phyloP scores from a whole-genome alignment of 2,888 invertebrate genomes.

The Hirtodrosophila alboralis region DNA sequence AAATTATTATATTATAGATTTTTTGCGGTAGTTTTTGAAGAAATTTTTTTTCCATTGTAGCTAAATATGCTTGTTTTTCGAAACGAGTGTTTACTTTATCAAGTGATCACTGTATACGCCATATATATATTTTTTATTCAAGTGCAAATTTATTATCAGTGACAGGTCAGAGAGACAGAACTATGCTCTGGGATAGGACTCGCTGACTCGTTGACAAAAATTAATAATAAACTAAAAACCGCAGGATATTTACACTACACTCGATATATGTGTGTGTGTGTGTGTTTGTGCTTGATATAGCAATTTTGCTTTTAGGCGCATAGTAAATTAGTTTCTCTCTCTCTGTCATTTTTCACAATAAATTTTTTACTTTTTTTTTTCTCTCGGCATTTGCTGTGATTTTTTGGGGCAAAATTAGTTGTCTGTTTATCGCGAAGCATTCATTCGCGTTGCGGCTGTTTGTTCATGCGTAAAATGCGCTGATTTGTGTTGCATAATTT shows the following conservation, averaged over 20 bases:
- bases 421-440: slow-evolving; percentile 60
- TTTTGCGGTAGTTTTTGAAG: no score
- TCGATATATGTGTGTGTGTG: slow-evolving; percentile 37
- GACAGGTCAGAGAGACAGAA: slow-evolving; percentile 63
- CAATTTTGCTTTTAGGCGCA: slow-evolving; percentile 42
- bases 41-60: no score
- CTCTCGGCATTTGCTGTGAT: slow-evolving; percentile 15
- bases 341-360: slow-evolving; percentile 16
- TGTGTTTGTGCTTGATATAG: slow-evolving; percentile 29
- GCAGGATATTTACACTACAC: slow-evolving; percentile 75
- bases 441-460: no score
- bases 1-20: no score
- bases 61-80: no score
- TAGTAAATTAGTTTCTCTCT: slow-evolving; percentile 65
- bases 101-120: no score
- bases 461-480: slow-evolving; percentile 66
- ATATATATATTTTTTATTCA: slow-evolving; percentile 21
- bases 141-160: slow-evolving; percentile 71
- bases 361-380: slow-evolving; percentile 8
- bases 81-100: no score
- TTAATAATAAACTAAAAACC: slow-evolving; percentile 79
- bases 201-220: slow-evolving; percentile 65
- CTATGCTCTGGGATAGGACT: slow-evolving; percentile 23
- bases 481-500: slow-evolving; percentile 69
- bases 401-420: slow-evolving; percentile 57